Base-by-base conservation (phyloP, 1,140 invertebrate genomes). In the Drosophila santomea region DNA sequence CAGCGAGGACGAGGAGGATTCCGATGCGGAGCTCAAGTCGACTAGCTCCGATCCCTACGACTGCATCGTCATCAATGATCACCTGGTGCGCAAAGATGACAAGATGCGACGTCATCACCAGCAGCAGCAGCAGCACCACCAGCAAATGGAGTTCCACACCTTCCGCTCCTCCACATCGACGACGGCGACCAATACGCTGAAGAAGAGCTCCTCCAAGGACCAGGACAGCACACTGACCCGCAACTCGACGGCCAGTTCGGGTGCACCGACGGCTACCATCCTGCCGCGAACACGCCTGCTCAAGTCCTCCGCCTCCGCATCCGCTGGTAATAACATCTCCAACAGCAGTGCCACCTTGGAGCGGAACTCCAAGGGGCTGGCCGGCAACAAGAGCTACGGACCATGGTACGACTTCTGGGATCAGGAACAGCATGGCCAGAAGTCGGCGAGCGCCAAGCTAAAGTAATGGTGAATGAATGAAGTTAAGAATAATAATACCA, bases 381-480 rank as follows among this genome's bases (percentile, higher is more conserved):
- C 48, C 90, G 91, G 50, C 74, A 92, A 73, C 36, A 96, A 96
- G 75, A 96, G 96, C 64, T 97, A 96, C 90, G 96, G 96, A 1
- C 96, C 96, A 0, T 98, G 97, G 97, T 97, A 97, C 82, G 96
- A 97, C 92, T 94, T 97, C 41, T 97, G 96, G 96, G 96, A 95
- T 69, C 91, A 91, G 68, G 76, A 91, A 28, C 86, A 90, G 48
- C 90, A 91, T 25, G 75, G 72, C 10, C 82, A 82, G 38, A 90
- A 85, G 44, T 72, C 66, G 0, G 51, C 62, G 4, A 76, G 73
- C 48, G 74, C 67, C 58, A 94, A 94, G 61, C 60, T 91, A 50
- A 92, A 91, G 61, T 91, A 63, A 39, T 14, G 14, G 1, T 17
- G 17, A 17, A 17, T 17, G 17, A 17, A 17, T 17, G 17, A 17